Conservation (phyloP, 2,888 invertebrate species). For the Folsomia candida region DNA sequence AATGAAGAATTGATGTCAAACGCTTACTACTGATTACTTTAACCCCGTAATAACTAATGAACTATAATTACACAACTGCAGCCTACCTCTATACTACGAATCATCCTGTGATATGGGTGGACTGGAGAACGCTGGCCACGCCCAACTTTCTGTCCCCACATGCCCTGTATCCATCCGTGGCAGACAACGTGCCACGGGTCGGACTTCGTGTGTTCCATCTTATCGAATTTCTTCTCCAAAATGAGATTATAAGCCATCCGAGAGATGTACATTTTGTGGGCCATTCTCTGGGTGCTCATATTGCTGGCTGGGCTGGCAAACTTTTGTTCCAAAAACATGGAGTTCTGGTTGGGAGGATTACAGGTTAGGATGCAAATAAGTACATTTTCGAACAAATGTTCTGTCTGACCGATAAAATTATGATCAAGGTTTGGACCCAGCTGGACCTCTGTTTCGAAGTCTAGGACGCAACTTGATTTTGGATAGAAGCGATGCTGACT, state of each 20-base stretch:
- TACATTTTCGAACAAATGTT: too few species aligned
- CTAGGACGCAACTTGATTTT: conserved; percentile 15
- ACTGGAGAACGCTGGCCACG: conserved; percentile 25
- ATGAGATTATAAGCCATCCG: conserved; percentile 20
- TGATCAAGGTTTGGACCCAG: conserved; percentile 20
- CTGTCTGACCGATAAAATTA: too few species aligned
- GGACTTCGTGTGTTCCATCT: conserved; percentile 26
- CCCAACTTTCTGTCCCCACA: conserved; percentile 3
- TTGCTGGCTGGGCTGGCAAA: conserved; percentile 38
- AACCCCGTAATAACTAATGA: too few species aligned
- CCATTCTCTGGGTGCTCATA: conserved; percentile 32
- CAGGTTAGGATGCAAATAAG: conserved; percentile 22
- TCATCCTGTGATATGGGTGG: conserved; percentile 26
- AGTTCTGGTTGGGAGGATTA: conserved; percentile 37
- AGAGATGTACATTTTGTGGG: conserved; percentile 30
- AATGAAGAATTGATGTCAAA: not conserved
- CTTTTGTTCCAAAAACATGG: conserved; percentile 22
- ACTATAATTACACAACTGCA: too few species aligned
- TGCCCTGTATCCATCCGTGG: conserved; percentile 23
- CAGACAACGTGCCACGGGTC: conserved; percentile 24
- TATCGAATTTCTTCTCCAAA: conserved; percentile 24
- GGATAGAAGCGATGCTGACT: conserved; percentile 35
- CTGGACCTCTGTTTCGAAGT: conserved; percentile 16
- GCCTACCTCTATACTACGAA: conserved; percentile 29
- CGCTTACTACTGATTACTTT: too few species aligned